Conservation (phyloP, 1,140 invertebrate species). For the Drosophila pachea region DNA sequence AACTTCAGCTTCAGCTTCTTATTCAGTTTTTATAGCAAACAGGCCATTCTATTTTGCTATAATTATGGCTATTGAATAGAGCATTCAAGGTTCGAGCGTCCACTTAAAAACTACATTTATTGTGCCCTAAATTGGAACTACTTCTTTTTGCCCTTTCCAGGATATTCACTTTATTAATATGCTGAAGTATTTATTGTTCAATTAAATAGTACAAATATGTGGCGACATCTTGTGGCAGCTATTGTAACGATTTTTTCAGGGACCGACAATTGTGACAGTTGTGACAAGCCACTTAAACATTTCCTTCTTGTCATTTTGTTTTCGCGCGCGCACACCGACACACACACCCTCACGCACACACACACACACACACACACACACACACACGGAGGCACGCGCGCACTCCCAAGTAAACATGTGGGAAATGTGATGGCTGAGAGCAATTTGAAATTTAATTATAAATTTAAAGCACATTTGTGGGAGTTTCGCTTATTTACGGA, state of each 20-base stretch:
- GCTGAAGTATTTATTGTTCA: neutral
- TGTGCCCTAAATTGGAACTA: no score
- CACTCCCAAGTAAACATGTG: neutral
- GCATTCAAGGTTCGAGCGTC: neutral
- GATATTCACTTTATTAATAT: neutral
- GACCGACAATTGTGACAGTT: constrained; percentile 32
- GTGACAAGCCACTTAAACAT: constrained; percentile 50
- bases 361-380: neutral
- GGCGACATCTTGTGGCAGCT: constrained; percentile 21
- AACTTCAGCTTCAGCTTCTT: no score
- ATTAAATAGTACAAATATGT: constrained; percentile 27
- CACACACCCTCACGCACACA: neutral
- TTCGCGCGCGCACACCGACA: constrained; percentile 8
- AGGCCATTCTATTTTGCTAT: no score
- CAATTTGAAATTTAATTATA: constrained; percentile 70
- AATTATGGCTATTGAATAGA: neutral
- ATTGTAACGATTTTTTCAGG: constrained; percentile 22
- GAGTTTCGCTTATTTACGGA: constrained; percentile 36
- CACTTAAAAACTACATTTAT: no score
- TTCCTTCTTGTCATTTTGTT: constrained; percentile 50
- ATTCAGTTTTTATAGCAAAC: no score
- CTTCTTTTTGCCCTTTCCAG: no score
- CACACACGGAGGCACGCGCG: neutral
- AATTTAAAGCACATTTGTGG: constrained; percentile 51
- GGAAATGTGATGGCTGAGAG: constrained; percentile 26